Conservation (phyloP, 2,888 invertebrate genomes). For the Ochropleura plecta region DNA sequence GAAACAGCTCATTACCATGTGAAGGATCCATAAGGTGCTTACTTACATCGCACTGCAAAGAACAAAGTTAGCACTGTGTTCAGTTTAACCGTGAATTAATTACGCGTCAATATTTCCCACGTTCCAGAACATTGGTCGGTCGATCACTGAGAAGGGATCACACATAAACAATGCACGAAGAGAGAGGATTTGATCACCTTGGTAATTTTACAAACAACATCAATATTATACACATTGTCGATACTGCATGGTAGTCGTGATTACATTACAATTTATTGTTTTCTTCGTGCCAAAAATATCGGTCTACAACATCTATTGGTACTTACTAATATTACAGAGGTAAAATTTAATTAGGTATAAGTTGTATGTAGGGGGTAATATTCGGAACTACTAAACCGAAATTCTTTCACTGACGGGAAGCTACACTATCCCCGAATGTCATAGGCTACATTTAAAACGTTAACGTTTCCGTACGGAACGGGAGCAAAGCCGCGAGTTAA, state of each 20-base stretch:
- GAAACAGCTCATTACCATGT: background rate
- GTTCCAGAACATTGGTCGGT: slow-evolving; percentile 41
- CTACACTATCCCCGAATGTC: no score
- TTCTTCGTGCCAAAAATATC: slow-evolving; percentile 1
- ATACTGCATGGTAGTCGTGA: slow-evolving; percentile 51
- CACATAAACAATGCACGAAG: slow-evolving; percentile 61
- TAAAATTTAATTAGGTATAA: no score
- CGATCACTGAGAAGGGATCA: slow-evolving; percentile 49
- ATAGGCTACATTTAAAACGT: no score
- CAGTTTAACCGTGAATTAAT: slow-evolving; percentile 17
- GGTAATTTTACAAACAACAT: slow-evolving; percentile 60
- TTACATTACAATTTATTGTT: slow-evolving; percentile 45
- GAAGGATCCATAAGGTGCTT: no score
- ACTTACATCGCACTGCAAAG: background rate
- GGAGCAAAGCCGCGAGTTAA: no score
- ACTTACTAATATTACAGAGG: no score
- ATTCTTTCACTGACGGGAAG: no score
- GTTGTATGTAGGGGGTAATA: no score
- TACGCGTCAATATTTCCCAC: slow-evolving; percentile 48
- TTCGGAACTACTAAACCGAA: no score
- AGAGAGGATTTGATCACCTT: slow-evolving; percentile 67
- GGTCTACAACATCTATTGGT: background rate
- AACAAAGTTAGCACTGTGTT: slow-evolving; percentile 6
- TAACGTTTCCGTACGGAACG: no score
- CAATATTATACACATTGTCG: slow-evolving; percentile 52